These are phyloP conservation scores for Imbricaverruca yamaguchii DNA, from an alignment of 2,888 invertebrate species.

Conservation along the genomic window DNA sequence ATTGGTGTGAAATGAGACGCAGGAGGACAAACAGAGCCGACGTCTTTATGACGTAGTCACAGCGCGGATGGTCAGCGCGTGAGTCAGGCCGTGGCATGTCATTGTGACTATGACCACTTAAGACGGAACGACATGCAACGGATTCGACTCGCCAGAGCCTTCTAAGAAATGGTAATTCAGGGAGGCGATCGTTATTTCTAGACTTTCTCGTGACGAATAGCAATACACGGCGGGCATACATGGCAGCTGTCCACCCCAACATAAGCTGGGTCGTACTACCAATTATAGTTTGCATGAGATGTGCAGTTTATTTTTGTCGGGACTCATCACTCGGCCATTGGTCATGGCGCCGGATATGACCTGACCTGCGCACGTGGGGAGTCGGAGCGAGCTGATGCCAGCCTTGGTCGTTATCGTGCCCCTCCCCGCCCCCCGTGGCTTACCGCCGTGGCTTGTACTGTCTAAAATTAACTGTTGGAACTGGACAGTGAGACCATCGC, in stretches of 20 bases:
- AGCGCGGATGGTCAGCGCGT: not conserved
- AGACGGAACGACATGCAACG: not conserved
- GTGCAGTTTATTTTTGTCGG: not conserved
- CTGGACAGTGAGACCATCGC: no score
- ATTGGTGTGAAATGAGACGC: constrained; percentile 16
- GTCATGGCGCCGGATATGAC: not conserved
- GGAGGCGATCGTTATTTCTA: not conserved
- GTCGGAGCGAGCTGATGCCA: no score
- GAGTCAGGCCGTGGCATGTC: not conserved
- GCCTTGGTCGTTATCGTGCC: no score
- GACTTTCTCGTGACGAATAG: not conserved
- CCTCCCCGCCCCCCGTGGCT: not conserved
- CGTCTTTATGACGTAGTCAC: not conserved
- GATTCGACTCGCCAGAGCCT: not conserved
- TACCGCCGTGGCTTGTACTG: not conserved
- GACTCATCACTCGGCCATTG: not conserved
- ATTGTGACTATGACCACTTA: not conserved
- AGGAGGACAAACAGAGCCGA: not conserved
- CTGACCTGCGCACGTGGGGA: not conserved
- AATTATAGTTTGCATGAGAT: not conserved
- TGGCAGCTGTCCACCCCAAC: not conserved
- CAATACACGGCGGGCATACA: not conserved
- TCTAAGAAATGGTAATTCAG: constrained; percentile 7
- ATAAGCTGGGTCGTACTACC: not conserved
- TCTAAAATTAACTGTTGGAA: no score